Evolutionary conservation across 2,888 invertebrate species (phyloP).

Genomic region (Pecten maximus): DNA sequence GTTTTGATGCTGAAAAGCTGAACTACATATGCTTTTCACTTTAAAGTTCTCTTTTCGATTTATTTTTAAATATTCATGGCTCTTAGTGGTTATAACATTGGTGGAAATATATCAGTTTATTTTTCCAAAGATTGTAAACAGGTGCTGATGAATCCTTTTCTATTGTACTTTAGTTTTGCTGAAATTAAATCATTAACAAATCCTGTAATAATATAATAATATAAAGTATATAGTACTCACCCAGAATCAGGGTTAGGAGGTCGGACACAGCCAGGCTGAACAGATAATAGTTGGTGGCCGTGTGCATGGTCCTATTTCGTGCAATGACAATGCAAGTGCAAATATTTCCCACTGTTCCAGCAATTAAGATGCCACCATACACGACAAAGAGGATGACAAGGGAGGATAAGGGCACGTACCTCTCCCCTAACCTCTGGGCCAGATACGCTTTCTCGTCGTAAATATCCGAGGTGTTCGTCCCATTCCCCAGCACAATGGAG

Average conservation of each 20-base stretch:
- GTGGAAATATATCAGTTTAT: too few species aligned
- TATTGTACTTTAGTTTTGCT: too few species aligned
- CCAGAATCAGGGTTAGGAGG: constrained; percentile 89
- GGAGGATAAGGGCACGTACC: neutral
- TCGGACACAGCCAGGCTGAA: constrained; percentile 94
- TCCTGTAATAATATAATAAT: too few species aligned
- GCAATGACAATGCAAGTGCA: constrained; percentile 93
- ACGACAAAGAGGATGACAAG: constrained; percentile 44
- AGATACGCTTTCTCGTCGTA: constrained; percentile 18
- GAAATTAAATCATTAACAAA: too few species aligned
- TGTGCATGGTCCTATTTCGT: constrained; percentile 90
- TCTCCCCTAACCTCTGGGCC: constrained; percentile 36
- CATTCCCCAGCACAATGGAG: neutral
- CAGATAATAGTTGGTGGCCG: constrained; percentile 94
- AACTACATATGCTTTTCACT: too few species aligned
- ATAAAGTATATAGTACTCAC: constrained; percentile 83
- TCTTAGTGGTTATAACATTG: too few species aligned
- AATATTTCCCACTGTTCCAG: constrained; percentile 91
- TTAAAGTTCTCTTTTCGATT: too few species aligned
- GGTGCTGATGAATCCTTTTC: too few species aligned
- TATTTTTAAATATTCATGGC: too few species aligned
- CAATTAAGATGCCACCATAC: constrained; percentile 73
- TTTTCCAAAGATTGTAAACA: too few species aligned
- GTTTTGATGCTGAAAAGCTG: too few species aligned
- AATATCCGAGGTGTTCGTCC: neutral